Evolutionary conservation across 2,888 invertebrate genomes (phyloP), one percentile per base, ranked within the genome.

Genomic region (Drosophila mimetica): DNA sequence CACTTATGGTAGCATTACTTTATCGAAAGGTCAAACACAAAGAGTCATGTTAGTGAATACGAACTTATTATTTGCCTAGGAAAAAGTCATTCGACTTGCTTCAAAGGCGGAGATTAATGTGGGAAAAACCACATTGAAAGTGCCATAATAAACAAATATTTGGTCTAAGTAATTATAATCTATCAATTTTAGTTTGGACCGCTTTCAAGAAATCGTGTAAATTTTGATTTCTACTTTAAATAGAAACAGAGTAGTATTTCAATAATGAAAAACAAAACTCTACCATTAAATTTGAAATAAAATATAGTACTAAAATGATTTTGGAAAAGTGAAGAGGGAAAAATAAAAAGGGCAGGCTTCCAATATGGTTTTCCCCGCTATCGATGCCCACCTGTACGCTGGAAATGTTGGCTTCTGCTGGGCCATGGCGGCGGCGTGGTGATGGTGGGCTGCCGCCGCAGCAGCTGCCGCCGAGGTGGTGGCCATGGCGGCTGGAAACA

Each of bases 351-450:
- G n/a, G 20, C 22, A 22, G 4, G 1, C 25, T 25, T 28, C 25
- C 9, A 1, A 34, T 16, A 13, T 53, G 57, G 14, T 37, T 20
- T 60, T 42, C 5, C 44, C 59, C 36, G n/a, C 22, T 30, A 51
- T 16, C 14, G 37, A 25, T 47, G 9, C 67, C 89, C 91, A 95
- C 95, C 95, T 94, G 90, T 96, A 96, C 28, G 96, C 96, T 76
- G 96, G 96, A 92, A 96, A 96, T 84, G 95, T 95, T 76, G 96
- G 96, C 92, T 96, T 96, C 75, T 91, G 93, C 91, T 93, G 94
- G 77, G 89, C 93, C 82, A 90, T 93, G 20, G 93, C 84, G 16
- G 86, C 88, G 9, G 70, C 70, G 13, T 78, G 77, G 14, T 76
- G 70, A 16, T 73, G 73, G 14, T 72, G 81, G 5, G 81, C 86